These are phyloP conservation scores for Danionella dracula DNA, from an alignment of 2,797 vertebrate genomes.

Conservation along the genomic window DNA sequence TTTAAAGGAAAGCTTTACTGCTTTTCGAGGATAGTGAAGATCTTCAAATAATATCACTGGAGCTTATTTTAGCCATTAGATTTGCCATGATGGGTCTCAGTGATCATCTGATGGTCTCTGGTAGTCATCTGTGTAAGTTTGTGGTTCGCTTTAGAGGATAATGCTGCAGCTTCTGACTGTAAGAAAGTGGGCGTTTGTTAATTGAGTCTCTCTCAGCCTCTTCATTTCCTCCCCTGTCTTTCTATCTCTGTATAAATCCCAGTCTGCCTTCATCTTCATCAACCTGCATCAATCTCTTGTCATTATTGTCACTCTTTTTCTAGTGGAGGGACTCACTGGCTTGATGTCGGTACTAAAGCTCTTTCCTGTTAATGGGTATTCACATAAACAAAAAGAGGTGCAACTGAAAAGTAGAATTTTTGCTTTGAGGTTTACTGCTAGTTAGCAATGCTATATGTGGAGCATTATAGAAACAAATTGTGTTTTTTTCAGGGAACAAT, in stretches of 20 bases:
- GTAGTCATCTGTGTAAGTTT: conserved; percentile 15
- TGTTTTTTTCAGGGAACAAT: no score
- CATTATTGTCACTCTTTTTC: background rate
- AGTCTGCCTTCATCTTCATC: background rate
- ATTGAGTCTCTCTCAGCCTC: conserved; percentile 11
- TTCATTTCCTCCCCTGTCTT: background rate
- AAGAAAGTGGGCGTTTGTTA: conserved; percentile 34
- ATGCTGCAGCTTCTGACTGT: conserved; percentile 15
- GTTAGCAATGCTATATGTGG: no score
- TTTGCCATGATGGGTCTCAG: background rate
- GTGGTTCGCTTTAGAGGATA: conserved; percentile 15
- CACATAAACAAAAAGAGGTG: background rate
- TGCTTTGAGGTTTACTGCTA: no score
- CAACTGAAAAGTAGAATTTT: background rate
- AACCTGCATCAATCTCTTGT: background rate
- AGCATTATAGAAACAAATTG: no score
- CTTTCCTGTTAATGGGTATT: background rate
- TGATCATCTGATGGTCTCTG: background rate
- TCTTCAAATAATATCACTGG: conserved; percentile 4
- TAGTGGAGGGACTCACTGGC: background rate
- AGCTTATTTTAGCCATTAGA: background rate
- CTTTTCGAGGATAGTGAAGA: no score
- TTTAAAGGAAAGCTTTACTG: no score
- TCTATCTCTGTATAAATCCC: background rate
- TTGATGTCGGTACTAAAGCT: background rate